Conservation (phyloP, 2,888 invertebrate genomes). For the Hypselothyrea guttata region DNA sequence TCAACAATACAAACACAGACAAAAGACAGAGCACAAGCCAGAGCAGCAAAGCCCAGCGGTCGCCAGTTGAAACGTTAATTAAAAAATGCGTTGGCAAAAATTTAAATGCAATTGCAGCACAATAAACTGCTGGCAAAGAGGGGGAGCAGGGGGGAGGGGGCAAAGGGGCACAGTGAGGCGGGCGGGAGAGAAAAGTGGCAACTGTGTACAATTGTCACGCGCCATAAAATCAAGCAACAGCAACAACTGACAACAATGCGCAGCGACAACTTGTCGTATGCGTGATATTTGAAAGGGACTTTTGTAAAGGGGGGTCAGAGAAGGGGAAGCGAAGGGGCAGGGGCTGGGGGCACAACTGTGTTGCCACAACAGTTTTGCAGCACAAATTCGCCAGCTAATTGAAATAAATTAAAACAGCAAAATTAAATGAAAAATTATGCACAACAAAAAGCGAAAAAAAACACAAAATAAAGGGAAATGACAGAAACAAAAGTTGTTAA, state of each 20-base stretch:
- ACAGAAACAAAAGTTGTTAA: slow-evolving; percentile 3
- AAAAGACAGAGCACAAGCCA: slow-evolving; percentile 31
- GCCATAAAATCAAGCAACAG: slow-evolving; percentile 71
- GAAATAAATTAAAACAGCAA: slow-evolving; percentile 71
- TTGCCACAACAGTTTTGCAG: slow-evolving; percentile 51
- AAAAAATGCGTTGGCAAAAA: slow-evolving; percentile 73
- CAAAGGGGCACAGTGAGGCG: neutral
- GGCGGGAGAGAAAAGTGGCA: slow-evolving; percentile 8
- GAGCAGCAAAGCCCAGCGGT: slow-evolving; percentile 15
- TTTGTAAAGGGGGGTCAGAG: neutral
- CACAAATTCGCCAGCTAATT: slow-evolving; percentile 68
- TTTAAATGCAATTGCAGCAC: slow-evolving; percentile 76
- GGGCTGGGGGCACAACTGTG: slow-evolving; percentile 41
- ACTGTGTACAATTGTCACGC: slow-evolving; percentile 72
- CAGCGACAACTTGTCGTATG: slow-evolving; percentile 51
- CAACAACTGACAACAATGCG: slow-evolving; percentile 12
- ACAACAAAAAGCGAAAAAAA: slow-evolving; percentile 22
- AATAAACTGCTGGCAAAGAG: slow-evolving; percentile 47
- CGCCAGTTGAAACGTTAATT: slow-evolving; percentile 62
- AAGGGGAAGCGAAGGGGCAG: neutral
- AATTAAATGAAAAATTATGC: slow-evolving; percentile 56
- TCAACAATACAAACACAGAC: slow-evolving; percentile 39
- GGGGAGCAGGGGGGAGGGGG: neutral
- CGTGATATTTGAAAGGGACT: slow-evolving; percentile 46
- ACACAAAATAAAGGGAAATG: neutral